Conservation (phyloP, 2,888 invertebrate genomes). For the Peribatodes rhomboidaria region DNA sequence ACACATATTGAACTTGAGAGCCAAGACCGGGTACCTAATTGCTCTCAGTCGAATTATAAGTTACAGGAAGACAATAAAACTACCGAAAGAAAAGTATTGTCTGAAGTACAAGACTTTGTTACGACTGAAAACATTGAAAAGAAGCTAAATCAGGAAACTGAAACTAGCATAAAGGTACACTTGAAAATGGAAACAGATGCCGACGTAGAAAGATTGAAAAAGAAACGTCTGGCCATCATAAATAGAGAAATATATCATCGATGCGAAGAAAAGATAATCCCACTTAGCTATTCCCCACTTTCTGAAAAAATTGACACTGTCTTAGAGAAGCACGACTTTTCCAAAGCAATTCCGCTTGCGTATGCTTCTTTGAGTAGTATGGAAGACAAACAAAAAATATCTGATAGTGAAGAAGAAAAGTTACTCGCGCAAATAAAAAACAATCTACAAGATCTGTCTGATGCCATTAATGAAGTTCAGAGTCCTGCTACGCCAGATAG, state of each 20-base stretch:
- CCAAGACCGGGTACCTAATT: not conserved
- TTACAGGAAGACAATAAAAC: slow-evolving; percentile 50
- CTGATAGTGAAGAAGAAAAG: slow-evolving; percentile 28
- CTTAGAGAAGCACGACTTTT: slow-evolving; percentile 1
- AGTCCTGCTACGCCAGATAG: slow-evolving; percentile 38
- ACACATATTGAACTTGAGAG: slow-evolving; percentile 30
- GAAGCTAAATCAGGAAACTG: slow-evolving; percentile 21
- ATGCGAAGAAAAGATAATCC: slow-evolving; percentile 60
- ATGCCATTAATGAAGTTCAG: slow-evolving; percentile 34
- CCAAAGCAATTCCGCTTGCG: not conserved
- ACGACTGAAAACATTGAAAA: slow-evolving; percentile 40
- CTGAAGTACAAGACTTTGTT: slow-evolving; percentile 65
- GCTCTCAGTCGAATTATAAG: slow-evolving; percentile 12
- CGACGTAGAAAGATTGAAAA: slow-evolving; percentile 61
- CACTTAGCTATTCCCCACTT: slow-evolving; percentile 64
- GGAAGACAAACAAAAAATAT: slow-evolving; percentile 5
- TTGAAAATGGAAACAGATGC: slow-evolving; percentile 20
- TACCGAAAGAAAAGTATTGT: slow-evolving; percentile 61
- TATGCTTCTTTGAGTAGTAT: not conserved
- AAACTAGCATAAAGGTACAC: slow-evolving; percentile 31
- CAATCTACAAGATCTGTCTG: slow-evolving; percentile 31
- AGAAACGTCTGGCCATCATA: slow-evolving; percentile 68
- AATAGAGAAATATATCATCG: slow-evolving; percentile 64
- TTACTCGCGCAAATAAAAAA: slow-evolving; percentile 23
- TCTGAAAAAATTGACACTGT: slow-evolving; percentile 10